These are phyloP conservation scores for Epinotia demarniana DNA, from an alignment of 2,888 invertebrate species.

Conservation along the genomic window DNA sequence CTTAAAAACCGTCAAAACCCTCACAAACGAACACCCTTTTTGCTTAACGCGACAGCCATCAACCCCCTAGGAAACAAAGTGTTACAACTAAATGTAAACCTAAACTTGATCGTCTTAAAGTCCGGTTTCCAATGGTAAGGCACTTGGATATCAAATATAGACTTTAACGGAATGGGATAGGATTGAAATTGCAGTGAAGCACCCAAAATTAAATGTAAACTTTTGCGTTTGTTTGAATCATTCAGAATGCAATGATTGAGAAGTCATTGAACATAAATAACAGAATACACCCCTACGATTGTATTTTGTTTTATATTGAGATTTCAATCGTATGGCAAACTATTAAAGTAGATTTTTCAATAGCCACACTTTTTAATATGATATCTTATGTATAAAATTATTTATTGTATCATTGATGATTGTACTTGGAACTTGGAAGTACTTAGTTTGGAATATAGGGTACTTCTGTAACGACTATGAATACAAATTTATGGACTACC, in stretches of 20 bases:
- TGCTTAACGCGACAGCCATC: not conserved
- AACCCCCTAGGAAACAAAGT: not conserved
- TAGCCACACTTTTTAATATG: not conserved
- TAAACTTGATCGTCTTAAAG: not conserved
- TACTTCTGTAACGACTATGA: not conserved
- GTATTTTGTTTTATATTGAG: not conserved
- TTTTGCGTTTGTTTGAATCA: slow-evolving; percentile 7
- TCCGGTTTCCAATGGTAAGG: not conserved
- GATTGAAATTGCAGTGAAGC: not conserved
- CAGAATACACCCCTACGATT: slow-evolving; percentile 11
- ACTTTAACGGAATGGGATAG: not conserved
- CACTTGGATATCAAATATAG: not conserved
- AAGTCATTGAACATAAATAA: slow-evolving; percentile 30
- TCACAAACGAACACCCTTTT: not conserved
- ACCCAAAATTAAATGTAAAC: not conserved
- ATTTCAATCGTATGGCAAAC: not conserved
- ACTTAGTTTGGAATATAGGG: not conserved
- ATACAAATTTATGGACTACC: not conserved
- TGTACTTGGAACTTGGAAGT: not conserved
- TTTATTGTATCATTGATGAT: not conserved
- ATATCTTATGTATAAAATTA: not conserved
- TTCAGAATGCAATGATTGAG: slow-evolving; percentile 20
- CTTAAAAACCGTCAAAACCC: not conserved
- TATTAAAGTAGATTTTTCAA: not conserved
- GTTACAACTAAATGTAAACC: not conserved